Conservation (phyloP, 2,888 invertebrate genomes). For the Drosophila rubida region DNA sequence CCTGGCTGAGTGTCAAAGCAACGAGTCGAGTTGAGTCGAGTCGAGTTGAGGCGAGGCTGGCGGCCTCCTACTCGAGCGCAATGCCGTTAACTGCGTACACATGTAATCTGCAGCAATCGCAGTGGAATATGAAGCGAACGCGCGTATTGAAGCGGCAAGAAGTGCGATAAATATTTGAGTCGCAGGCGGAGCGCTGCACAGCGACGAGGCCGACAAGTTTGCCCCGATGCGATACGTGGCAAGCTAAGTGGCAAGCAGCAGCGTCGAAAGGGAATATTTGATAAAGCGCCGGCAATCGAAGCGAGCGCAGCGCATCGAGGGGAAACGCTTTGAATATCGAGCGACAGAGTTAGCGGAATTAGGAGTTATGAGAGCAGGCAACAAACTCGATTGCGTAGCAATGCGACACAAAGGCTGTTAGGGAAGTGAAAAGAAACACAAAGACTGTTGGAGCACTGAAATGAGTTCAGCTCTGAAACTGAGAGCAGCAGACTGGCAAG, state of each 20-base stretch:
- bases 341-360: background rate
- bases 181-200: background rate
- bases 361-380: too few relatives aligned
- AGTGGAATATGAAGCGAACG: background rate
- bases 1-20: slow-evolving; percentile 22
- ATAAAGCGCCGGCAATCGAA: background rate
- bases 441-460: too few relatives aligned
- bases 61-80: too few relatives aligned
- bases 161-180: slow-evolving; percentile 22
- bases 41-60: too few relatives aligned
- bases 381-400: background rate
- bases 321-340: too few relatives aligned
- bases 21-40: too few relatives aligned
- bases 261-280: background rate
- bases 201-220: background rate
- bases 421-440: too few relatives aligned
- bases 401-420: too few relatives aligned
- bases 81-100: slow-evolving; percentile 17
- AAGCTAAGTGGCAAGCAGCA: background rate
- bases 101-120: slow-evolving; percentile 13
- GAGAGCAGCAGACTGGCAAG: too few relatives aligned
- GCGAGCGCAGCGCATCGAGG: background rate
- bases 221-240: background rate
- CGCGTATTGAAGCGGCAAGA: slow-evolving; percentile 6
- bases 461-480: too few relatives aligned